Conservation (phyloP, 2,113 vertebrate genomes). For the Plectropomus leopardus region DNA sequence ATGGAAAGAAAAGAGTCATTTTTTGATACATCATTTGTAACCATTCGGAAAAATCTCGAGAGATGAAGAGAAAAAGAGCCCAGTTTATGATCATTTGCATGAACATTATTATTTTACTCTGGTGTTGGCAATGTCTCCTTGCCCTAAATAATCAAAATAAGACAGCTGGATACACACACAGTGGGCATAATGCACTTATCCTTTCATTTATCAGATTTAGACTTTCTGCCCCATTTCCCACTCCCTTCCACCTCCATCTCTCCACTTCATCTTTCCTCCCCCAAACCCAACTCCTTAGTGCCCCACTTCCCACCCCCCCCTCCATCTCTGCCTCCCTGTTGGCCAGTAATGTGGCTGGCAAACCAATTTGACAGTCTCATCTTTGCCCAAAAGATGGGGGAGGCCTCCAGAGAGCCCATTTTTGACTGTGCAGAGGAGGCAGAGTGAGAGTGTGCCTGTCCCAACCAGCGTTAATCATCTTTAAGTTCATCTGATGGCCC, state of each 20-base stretch:
- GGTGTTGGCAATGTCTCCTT: slow-evolving; percentile 23
- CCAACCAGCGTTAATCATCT: slow-evolving; percentile 96
- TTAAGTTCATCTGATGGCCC: slow-evolving; percentile 91
- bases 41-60: slow-evolving; percentile 28
- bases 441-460: slow-evolving; percentile 90
- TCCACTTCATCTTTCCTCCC: slow-evolving; percentile 81
- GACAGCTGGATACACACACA: slow-evolving; percentile 55
- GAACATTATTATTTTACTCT: slow-evolving; percentile 37
- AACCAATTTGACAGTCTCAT: slow-evolving; percentile 98
- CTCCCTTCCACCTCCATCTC: slow-evolving; percentile 79
- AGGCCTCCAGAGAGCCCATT: slow-evolving; percentile 91
- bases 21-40: slow-evolving; percentile 32
- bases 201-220: slow-evolving; percentile 95
- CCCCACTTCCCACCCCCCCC: slow-evolving; percentile 79
- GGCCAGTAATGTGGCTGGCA: slow-evolving; percentile 96
- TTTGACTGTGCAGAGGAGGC: slow-evolving; percentile 93
- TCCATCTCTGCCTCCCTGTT: slow-evolving; percentile 86
- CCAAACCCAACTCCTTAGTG: slow-evolving; percentile 48
- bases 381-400: slow-evolving; percentile 92
- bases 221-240: slow-evolving; percentile 88
- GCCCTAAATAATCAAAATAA: slow-evolving; percentile 56
- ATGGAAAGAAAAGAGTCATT: slow-evolving; percentile 15
- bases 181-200: slow-evolving; percentile 57
- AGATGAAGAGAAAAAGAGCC: slow-evolving; percentile 20
- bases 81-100: slow-evolving; percentile 44